Evolutionary conservation across 2,797 vertebrate species (phyloP).

Genomic region (Lycodopsis pacificus): DNA sequence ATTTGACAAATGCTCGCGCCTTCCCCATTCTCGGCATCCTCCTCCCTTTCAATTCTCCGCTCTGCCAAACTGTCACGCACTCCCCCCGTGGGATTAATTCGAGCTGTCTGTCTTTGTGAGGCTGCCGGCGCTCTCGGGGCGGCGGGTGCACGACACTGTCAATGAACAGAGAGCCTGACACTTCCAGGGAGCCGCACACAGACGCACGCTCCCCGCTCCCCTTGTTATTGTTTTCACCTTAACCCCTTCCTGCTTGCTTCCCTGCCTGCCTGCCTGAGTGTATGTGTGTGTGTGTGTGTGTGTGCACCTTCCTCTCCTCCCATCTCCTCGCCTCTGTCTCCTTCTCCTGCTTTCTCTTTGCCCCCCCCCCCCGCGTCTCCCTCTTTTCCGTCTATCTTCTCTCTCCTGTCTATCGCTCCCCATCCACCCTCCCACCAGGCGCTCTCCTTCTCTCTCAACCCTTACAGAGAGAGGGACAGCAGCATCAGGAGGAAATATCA

Average conservation of each 20-base stretch:
- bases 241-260: conserved; percentile 75
- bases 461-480: conserved; percentile 67
- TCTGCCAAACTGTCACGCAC: conserved; percentile 96
- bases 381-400: conserved; percentile 45
- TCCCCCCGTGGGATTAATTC: conserved; percentile 98
- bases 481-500: conserved; percentile 75
- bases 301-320: conserved; percentile 50
- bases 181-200: conserved; percentile 85
- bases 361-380: conserved; percentile 34
- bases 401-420: conserved; percentile 52
- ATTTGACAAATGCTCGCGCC: conserved; percentile 99
- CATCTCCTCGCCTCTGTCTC: conserved; percentile 39
- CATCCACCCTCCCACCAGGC: conserved; percentile 36
- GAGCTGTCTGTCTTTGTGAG: conserved; percentile 97
- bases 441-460: conserved; percentile 51
- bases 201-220: conserved; percentile 79
- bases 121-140: conserved; percentile 93
- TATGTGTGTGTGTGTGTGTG: conserved; percentile 7
- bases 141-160: conserved; percentile 92
- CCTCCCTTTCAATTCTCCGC: conserved; percentile 98
- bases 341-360: conserved; percentile 44
- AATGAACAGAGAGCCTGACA: conserved; percentile 91
- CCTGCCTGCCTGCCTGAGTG: conserved; percentile 42
- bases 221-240: conserved; percentile 87
- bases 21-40: conserved; percentile 97